Evolutionary conservation across 2,888 invertebrate genomes (phyloP), one percentile per base, ranked within the genome.

Genomic region (Scrobipalpa atriplicella): DNA sequence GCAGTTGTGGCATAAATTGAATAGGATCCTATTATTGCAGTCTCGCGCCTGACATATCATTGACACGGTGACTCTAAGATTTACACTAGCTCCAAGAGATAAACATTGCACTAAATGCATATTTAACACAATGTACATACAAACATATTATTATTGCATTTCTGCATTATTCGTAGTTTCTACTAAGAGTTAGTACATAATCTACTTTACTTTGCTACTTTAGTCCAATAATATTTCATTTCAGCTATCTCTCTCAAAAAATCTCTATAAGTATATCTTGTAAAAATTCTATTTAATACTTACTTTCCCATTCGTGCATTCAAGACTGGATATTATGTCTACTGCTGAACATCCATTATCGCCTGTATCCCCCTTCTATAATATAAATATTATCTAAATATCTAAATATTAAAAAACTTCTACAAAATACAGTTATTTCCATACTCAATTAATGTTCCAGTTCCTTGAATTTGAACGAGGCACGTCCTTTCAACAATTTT

Each of bases 1-100:
- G 13, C 13, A 21, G 13, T 21, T 13, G 29, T 18, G 52, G 54
- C 29, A 21, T 29, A 56, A 19, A 9, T 21, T 56, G 54, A 56
- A 56, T 56, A 56, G 54, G 54, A 3, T 19, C 54, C 21, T 56
- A 29, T 85, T 84, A 84, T 81, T 78, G 78, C 77, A 77, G 72
- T 75, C 78, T 75, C 76, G 76, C 76, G 78, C 74, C 78, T 80
- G 68, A 63, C 66, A 66, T 66, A 83, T 79, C 81, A 82, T 81
- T 82, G 83, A 82, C 83, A 79, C 76, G 76, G 73, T 77, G 75
- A 73, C 79, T 81, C 74, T 69, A 76, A 79, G 77, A 82, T 77
- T 75, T 74, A 75, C 76, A 72, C 70, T 74, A 73, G 72, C 73
- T 72, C 71, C 72, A 72, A 72, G 52, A 78, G 79, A 80, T 78